A percentile compares a stretch with the other conserved stretches of the same genome.
These are phyloP conservation scores for Setipinna tenuifilis DNA, from an alignment of 2,797 vertebrate genomes.

Conservation along the genomic window DNA sequence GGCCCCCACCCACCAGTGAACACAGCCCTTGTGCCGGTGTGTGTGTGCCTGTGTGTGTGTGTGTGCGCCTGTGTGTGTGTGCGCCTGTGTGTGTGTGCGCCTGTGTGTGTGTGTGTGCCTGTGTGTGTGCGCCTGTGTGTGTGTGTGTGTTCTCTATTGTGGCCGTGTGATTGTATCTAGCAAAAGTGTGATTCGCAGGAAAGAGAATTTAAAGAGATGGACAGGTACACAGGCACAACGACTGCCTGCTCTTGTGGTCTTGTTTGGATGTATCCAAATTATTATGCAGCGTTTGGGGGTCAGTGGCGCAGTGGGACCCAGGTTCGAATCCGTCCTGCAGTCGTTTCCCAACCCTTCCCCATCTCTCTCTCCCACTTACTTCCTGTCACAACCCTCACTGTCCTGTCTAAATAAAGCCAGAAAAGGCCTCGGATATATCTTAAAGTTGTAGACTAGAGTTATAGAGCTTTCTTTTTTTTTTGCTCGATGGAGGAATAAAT, in stretches of 20 bases:
- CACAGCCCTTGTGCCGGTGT: background rate
- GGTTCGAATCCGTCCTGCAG: too few relatives aligned
- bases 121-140: background rate
- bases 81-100: background rate
- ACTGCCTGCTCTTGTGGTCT: background rate
- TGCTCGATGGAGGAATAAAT: background rate
- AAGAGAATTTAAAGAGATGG: slow-evolving; percentile 5
- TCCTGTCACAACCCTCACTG: too few relatives aligned
- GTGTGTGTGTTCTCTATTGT: background rate
- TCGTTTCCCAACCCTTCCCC: too few relatives aligned
- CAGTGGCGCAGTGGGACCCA: too few relatives aligned
- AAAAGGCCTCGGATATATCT: background rate
- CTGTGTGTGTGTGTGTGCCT: background rate
- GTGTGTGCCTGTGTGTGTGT: background rate
- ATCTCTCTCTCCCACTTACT: too few relatives aligned
- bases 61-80: background rate
- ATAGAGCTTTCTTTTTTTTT: background rate
- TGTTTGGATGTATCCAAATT: background rate
- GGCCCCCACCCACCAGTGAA: background rate
- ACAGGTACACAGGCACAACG: background rate
- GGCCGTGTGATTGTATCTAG: background rate
- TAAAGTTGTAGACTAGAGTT: background rate
- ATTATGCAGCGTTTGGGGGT: too few relatives aligned
- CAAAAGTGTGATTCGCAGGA: background rate
- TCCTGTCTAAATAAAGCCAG: too few relatives aligned